Percentiles rank a stretch among this genome's conserved stretches.
Evolutionary conservation across 2,888 invertebrate species (phyloP).

Genomic region (Leptopilina drosophilae): DNA sequence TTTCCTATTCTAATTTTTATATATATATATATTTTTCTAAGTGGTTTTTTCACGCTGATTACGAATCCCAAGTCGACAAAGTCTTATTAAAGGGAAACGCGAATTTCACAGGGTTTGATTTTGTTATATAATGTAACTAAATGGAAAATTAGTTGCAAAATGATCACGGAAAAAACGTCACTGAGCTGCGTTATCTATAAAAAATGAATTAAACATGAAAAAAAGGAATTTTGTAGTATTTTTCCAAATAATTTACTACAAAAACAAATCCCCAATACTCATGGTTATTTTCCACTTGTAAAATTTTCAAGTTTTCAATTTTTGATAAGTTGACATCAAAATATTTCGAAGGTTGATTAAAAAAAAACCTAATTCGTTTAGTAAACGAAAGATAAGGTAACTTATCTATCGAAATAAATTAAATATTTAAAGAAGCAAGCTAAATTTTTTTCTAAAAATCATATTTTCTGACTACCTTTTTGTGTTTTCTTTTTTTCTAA

Average conservation of each 20-base stretch:
- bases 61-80: constrained; percentile 38
- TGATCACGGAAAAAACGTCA: neutral
- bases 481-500: too few species aligned
- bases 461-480: too few species aligned
- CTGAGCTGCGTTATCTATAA: constrained; percentile 16
- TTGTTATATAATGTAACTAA: neutral
- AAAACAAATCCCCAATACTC: neutral
- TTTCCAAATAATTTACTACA: neutral
- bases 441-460: too few species aligned
- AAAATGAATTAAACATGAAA: neutral
- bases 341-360: neutral
- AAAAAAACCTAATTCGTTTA: neutral
- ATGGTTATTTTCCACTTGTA: neutral
- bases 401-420: neutral
- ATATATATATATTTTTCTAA: constrained; percentile 9
- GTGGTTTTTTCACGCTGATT: constrained; percentile 41
- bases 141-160: neutral
- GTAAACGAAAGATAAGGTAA: constrained; percentile 2
- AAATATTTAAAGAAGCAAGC: neutral
- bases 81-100: constrained; percentile 17
- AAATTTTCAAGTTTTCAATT: neutral
- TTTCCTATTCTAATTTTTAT: neutral
- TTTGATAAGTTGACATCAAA: neutral
- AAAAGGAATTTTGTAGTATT: neutral
- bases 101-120: neutral